These are phyloP conservation scores for Diadumene lineata DNA, from an alignment of 92 coral and sea anemone species.

Conservation along the genomic window DNA sequence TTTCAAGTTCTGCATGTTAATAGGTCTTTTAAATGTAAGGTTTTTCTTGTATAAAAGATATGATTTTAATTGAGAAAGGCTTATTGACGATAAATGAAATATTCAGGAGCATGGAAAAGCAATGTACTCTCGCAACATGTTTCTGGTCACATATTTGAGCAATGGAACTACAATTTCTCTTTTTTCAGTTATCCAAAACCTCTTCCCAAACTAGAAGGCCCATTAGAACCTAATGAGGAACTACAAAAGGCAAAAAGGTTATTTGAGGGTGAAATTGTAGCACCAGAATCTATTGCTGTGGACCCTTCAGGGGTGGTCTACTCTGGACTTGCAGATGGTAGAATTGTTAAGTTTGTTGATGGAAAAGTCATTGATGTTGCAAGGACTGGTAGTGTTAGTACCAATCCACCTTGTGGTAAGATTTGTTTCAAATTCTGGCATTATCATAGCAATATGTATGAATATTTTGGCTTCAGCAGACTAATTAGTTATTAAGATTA, in stretches of 20 bases:
- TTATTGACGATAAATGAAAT: no score
- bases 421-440: no score
- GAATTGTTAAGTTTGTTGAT: constrained; percentile 76
- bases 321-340: constrained; percentile 80
- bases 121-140: no score
- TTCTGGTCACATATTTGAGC: no score
- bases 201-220: constrained; percentile 66
- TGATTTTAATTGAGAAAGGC: no score
- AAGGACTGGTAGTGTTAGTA: constrained; percentile 50
- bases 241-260: constrained; percentile 48
- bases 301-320: constrained; percentile 69
- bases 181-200: constrained; percentile 26
- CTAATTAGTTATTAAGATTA: no score
- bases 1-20: no score
- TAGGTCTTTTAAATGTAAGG: no score
- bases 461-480: no score
- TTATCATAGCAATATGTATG: no score
- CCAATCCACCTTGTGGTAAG: constrained; percentile 63
- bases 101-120: no score
- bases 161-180: neutral
- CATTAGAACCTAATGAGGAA: constrained; percentile 58
- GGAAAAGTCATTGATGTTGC: constrained; percentile 73
- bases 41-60: no score
- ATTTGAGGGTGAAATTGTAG: constrained; percentile 61
- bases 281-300: constrained; percentile 82